Base-by-base conservation (phyloP, 2,113 vertebrate genomes). In the Toxotes jaculatrix region DNA sequence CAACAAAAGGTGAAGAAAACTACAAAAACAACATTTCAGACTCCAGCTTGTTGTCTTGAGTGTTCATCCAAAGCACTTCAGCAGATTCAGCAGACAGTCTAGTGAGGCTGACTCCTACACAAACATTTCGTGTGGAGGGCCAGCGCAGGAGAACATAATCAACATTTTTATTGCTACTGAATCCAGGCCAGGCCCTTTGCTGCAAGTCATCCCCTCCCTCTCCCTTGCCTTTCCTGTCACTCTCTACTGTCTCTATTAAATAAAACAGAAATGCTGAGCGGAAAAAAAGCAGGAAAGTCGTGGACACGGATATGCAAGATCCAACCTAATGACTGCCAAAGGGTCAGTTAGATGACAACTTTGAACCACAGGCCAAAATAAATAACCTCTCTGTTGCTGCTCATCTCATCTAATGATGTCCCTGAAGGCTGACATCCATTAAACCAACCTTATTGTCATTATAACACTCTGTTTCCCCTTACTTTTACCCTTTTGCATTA, bases 331-430 rank as follows among this genome's bases (percentile, higher is more conserved):
- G 72, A 71, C 32, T 53, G 70, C 82, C 60, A 68, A 34, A 2
- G 67, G 80, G 78, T 85, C 79, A 75, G 78, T n/a, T 60, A 45
- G 75, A 73, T 83, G 82, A 89, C 87, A 82, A 82, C 76, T 81
- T 74, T 79, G 79, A 88, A 77, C 74, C 66, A 59, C 9, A n/a
- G 80, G 74, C 83, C 76, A 80, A 88, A 86, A 78, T 72, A 85
- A 77, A 83, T 43, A 56, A 75, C 56, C 69, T 62, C 79, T 81
- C 36, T 57, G 40, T 57, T 84, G 84, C 76, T 67, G 65, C 74
- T 88, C 65, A 89, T 88, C 87, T 83, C 32, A 63, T 84, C 63
- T 90, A 86, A 89, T 79, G 77, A 90, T 47, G 83, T 91, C 77
- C 67, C 71, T 4, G 34, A 55, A 31, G 85, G 82, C 80, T 64